phyloP scores from a whole-genome alignment of 1,140 invertebrate genomes.

The Zaprionus davidi region DNA sequence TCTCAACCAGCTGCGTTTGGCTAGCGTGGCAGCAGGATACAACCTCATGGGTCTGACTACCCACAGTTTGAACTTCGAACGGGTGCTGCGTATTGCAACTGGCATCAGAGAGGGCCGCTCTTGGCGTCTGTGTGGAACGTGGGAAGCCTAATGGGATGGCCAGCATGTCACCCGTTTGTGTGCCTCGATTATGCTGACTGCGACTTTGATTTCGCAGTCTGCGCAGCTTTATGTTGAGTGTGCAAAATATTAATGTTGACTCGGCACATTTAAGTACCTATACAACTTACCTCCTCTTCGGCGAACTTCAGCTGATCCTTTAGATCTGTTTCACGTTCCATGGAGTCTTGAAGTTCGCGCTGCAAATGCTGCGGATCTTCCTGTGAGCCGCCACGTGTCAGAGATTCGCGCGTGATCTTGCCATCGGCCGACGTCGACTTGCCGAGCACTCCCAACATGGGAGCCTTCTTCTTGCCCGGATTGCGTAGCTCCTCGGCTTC shows the following conservation, averaged over 20 bases:
- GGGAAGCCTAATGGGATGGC: constrained; percentile 61
- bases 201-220: constrained; percentile 38
- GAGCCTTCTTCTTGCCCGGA: constrained; percentile 87
- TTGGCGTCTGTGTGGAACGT: constrained; percentile 64
- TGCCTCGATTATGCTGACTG: constrained; percentile 65
- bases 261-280: too few relatives aligned
- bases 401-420: constrained; percentile 88
- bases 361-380: constrained; percentile 92
- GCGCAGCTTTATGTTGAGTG: constrained; percentile 53
- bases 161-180: constrained; percentile 63
- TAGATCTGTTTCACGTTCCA: constrained; percentile 96
- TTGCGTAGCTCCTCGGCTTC: constrained; percentile 86
- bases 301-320: constrained; percentile 95
- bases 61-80: background rate
- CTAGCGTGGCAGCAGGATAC: constrained; percentile 15
- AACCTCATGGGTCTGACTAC: constrained; percentile 19
- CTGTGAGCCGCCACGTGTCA: constrained; percentile 90
- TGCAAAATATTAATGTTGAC: constrained; percentile 37
- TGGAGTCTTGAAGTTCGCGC: constrained; percentile 93
- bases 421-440: constrained; percentile 87
- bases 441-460: constrained; percentile 85
- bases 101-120: constrained; percentile 11
- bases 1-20: constrained; percentile 34
- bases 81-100: constrained; percentile 26
- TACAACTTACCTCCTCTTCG: constrained; percentile 90